Conservation (phyloP, 2,113 vertebrate genomes). For the Plectropomus leopardus region DNA sequence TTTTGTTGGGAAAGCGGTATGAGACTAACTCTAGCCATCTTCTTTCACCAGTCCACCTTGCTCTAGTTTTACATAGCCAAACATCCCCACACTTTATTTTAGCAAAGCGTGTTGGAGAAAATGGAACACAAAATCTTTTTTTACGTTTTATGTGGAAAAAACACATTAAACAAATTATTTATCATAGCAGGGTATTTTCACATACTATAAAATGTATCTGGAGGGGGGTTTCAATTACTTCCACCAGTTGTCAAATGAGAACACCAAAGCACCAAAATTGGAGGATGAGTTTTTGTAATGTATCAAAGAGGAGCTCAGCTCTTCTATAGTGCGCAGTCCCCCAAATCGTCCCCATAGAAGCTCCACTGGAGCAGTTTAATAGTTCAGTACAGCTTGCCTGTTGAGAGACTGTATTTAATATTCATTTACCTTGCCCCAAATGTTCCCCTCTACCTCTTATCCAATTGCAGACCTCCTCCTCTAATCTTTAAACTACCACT, state of each 20-base stretch:
- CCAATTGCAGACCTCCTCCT: neutral
- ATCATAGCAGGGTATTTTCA: too few species aligned
- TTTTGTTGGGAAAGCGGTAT: too few species aligned
- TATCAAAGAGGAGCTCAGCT: neutral
- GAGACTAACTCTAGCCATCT: too few species aligned
- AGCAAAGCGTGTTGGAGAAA: too few species aligned
- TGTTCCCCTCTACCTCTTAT: neutral
- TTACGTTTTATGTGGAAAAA: too few species aligned
- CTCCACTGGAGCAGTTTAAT: neutral
- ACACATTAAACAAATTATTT: too few species aligned
- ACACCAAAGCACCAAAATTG: neutral
- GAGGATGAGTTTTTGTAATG: neutral
- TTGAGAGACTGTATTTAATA: neutral
- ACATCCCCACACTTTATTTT: too few species aligned
- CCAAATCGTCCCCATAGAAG: neutral
- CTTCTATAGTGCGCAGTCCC: neutral
- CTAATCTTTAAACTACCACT: constrained; percentile 10
- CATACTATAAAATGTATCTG: too few species aligned
- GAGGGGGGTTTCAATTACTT: too few species aligned
- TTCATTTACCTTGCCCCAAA: neutral
- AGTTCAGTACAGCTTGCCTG: neutral
- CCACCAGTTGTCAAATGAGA: neutral
- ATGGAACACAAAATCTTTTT: too few species aligned
- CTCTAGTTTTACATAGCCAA: too few species aligned
- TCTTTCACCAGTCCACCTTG: too few species aligned